Conservation (phyloP, 2,888 invertebrate species). For the Caradrina kadenii region DNA sequence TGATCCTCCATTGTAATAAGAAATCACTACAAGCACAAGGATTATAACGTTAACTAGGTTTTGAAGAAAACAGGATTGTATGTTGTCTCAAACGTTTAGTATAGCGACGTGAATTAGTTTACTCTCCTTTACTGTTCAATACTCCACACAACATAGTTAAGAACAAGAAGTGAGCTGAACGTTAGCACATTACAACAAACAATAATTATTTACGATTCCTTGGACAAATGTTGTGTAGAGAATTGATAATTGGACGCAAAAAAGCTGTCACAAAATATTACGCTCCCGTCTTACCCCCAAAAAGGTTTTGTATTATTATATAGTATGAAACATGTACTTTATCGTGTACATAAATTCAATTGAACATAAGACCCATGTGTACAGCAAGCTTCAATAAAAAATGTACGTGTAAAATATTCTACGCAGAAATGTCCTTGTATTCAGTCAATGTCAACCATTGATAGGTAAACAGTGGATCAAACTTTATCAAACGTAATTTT, state of each 20-base stretch:
- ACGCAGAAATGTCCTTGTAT: conserved; percentile 51
- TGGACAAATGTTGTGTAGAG: conserved; percentile 75
- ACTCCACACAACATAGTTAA: conserved; percentile 76
- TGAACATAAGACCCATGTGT: conserved; percentile 52
- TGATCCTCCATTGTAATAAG: conserved; percentile 84
- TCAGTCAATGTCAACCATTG: conserved; percentile 47
- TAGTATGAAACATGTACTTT: conserved; percentile 35
- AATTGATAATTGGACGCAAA: conserved; percentile 78
- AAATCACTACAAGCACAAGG: conserved; percentile 85
- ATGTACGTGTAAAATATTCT: conserved; percentile 47
- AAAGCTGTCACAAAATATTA: conserved; percentile 80
- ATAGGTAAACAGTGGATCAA: conserved; percentile 34
- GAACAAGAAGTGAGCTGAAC: conserved; percentile 15
- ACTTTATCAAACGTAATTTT: conserved; percentile 59
- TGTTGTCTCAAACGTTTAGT: conserved; percentile 56
- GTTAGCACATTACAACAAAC: conserved; percentile 9
- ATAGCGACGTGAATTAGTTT: conserved; percentile 76
- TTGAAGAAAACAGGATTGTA: conserved; percentile 84
- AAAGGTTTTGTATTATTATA: conserved; percentile 25
- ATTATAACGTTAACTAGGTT: conserved; percentile 71
- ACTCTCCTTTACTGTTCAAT: conserved; percentile 80
- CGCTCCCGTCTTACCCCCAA: conserved; percentile 38
- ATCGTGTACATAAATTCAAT: conserved; percentile 34
- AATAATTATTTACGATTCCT: conserved; percentile 23
- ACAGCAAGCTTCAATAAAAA: conserved; percentile 57